These are phyloP conservation scores for Actinernus sp. DNA, from an alignment of 92 coral and sea anemone genomes.

Conservation along the genomic window DNA sequence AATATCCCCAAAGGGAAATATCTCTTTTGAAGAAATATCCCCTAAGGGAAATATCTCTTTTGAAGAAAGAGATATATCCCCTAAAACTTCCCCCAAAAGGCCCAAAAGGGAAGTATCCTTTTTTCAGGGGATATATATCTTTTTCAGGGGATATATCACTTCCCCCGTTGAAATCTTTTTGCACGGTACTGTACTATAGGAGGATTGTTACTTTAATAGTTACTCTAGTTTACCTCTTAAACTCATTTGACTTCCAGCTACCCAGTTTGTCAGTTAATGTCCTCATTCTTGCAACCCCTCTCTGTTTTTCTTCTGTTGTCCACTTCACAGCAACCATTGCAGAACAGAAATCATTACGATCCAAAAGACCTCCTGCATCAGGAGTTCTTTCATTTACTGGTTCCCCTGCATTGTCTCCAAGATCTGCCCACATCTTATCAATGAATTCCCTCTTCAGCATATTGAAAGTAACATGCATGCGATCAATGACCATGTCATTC, in stretches of 20 bases:
- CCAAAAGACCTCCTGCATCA: constrained; percentile 59
- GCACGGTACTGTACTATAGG: too few relatives aligned
- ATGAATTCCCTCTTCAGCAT: constrained; percentile 54
- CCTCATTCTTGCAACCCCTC: constrained; percentile 55
- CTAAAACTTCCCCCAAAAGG: too few relatives aligned
- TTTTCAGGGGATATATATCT: too few relatives aligned
- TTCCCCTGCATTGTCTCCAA: constrained; percentile 33
- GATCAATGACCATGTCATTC: constrained; percentile 56
- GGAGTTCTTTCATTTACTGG: constrained; percentile 51
- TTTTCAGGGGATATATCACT: too few relatives aligned
- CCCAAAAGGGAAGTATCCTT: too few relatives aligned
- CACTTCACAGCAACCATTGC: constrained; percentile 47
- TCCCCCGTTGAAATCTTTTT: too few relatives aligned
- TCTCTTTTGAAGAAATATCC: too few relatives aligned
- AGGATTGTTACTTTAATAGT: too few relatives aligned
- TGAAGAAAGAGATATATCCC: too few relatives aligned
- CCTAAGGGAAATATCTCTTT: too few relatives aligned
- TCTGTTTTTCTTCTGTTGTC: constrained; percentile 47
- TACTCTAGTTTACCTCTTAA: constrained; percentile 55
- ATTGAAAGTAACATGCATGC: constrained; percentile 66
- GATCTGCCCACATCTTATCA: constrained; percentile 68
- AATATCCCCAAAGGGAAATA: too few relatives aligned
- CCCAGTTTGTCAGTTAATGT: constrained; percentile 69
- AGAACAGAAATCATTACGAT: constrained; percentile 3
- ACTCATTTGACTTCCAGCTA: constrained; percentile 67